Percentiles rank a stretch among this genome's conserved stretches.
Conservation (phyloP, 35 echinoderm and acorn worm genomes). For the Ophiothrix spiculata region DNA sequence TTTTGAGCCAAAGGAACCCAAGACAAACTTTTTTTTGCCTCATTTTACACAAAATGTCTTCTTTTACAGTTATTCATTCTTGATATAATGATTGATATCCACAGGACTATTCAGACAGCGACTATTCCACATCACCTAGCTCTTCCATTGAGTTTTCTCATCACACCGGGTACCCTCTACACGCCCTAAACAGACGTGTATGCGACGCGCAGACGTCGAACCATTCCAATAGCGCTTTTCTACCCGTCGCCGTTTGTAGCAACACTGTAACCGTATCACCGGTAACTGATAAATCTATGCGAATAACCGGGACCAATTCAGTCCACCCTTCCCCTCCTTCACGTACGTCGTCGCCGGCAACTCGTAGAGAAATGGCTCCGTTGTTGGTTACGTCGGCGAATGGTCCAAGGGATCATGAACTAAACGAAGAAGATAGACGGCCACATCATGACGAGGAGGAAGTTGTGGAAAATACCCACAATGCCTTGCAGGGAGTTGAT, state of each 20-base stretch:
- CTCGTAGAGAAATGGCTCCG: conserved; percentile 8
- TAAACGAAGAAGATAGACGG: background rate
- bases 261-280: background rate
- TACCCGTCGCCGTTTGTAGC: background rate
- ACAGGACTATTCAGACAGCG: conserved; percentile 34
- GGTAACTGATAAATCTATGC: conserved; percentile 15
- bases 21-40: no score
- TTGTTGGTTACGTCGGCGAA: background rate
- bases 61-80: no score
- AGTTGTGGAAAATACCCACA: background rate
- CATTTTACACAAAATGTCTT: no score
- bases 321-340: conserved; percentile 26
- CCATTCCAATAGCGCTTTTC: background rate
- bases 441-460: background rate
- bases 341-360: no score
- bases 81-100: no score
- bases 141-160: conserved; percentile 17
- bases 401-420: background rate
- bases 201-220: conserved; percentile 1
- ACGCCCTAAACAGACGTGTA: background rate
- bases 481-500: conserved; percentile 21
- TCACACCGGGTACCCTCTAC: background rate
- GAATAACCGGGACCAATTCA: conserved; percentile 16
- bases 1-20: no score
- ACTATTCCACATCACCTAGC: conserved; percentile 10